Conservation (phyloP, 2,888 invertebrate genomes). For the Steinernema carpocapsae region DNA sequence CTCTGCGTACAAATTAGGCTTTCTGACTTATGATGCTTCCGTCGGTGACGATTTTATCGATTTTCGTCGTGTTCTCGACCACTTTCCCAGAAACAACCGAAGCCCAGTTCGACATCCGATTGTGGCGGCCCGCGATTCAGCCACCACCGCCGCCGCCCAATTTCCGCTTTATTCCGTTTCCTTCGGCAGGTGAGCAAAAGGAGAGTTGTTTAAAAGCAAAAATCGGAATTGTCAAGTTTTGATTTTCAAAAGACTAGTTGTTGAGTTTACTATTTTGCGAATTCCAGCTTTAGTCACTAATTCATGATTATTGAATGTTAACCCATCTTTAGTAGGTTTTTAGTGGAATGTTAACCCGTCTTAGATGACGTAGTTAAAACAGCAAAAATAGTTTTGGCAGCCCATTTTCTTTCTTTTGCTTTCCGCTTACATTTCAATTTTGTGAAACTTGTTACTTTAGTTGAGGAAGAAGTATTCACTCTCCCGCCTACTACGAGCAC, state of each 20-base stretch:
- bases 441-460: not conserved
- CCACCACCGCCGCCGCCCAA: constrained; percentile 37
- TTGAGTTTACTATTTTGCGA: no score
- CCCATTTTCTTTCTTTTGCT: no score
- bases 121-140: constrained; percentile 9
- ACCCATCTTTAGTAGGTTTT: no score
- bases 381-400: no score
- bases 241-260: no score
- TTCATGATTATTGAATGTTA: no score
- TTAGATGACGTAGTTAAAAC: no score
- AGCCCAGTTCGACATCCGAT: constrained; percentile 18
- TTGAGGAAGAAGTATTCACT: not conserved
- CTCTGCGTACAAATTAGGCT: no score
- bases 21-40: not conserved
- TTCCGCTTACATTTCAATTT: no score
- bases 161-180: constrained; percentile 36
- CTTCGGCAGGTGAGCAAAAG: not conserved
- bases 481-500: not conserved
- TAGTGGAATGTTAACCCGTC: no score
- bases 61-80: constrained; percentile 15
- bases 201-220: not conserved
- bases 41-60: not conserved
- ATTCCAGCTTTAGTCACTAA: no score
- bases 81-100: not conserved
- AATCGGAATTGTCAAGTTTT: no score